Conservation (phyloP, 2,797 vertebrate species). For the Bothrops alternatus region DNA sequence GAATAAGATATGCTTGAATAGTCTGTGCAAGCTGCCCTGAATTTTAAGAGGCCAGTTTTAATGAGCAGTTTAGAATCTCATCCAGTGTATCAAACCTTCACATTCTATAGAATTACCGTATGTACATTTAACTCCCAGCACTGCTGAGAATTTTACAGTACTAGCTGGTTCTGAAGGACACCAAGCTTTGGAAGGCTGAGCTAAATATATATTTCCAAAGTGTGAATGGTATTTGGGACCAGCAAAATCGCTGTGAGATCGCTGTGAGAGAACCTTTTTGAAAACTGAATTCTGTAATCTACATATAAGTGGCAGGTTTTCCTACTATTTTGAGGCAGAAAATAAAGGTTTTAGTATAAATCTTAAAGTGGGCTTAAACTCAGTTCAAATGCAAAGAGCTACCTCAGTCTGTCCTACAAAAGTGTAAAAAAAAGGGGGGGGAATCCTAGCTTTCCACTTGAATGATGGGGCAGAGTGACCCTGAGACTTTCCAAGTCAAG, state of each 20-base stretch:
- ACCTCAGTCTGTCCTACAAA: neutral
- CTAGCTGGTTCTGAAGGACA: neutral
- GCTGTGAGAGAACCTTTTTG: neutral
- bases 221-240: neutral
- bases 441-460: neutral
- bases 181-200: neutral
- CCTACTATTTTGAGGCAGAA: neutral
- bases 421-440: neutral
- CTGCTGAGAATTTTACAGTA: neutral
- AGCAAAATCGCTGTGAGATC: neutral
- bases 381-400: neutral
- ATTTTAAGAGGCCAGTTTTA: neutral
- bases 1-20: neutral
- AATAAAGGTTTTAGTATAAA: neutral
- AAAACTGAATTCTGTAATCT: neutral
- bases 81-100: neutral
- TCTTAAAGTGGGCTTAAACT: neutral
- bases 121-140: neutral
- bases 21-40: neutral
- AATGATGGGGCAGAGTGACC: neutral
- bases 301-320: neutral
- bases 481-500: neutral
- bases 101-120: neutral
- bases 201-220: neutral
- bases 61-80: neutral